phyloP scores from a whole-genome alignment of 2,113 vertebrate species.

The Chunga burmeisteri region DNA sequence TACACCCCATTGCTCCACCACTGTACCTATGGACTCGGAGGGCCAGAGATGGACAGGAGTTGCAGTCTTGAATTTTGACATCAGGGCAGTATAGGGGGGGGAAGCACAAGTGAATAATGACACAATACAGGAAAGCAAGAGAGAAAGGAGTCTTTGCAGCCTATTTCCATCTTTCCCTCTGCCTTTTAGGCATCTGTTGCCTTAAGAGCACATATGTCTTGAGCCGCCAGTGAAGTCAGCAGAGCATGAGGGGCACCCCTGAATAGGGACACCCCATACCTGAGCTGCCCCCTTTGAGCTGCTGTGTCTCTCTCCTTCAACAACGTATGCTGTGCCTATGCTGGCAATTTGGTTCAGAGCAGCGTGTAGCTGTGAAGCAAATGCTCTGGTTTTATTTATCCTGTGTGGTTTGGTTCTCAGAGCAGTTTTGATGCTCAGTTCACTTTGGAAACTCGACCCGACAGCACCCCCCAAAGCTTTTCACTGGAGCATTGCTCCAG shows the following conservation, averaged over 20 bases:
- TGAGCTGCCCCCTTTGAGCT: not conserved
- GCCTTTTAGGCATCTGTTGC: not conserved
- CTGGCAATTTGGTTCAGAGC: not conserved
- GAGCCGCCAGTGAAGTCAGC: not conserved
- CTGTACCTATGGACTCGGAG: not conserved
- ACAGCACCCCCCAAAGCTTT: not conserved
- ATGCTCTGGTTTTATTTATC: not conserved
- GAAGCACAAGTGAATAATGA: not conserved
- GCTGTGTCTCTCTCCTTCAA: not conserved
- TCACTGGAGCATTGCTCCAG: not conserved
- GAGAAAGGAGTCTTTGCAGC: not conserved
- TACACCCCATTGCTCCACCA: not conserved
- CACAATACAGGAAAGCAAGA: not conserved
- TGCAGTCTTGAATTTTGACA: not conserved
- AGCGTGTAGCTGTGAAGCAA: not conserved
- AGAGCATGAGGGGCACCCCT: not conserved
- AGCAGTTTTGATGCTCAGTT: not conserved
- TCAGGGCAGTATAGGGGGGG: not conserved
- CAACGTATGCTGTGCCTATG: accelerated
- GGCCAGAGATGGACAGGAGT: not conserved
- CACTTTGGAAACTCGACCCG: not conserved
- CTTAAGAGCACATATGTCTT: not conserved
- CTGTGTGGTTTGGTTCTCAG: not conserved
- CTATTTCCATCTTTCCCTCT: not conserved
- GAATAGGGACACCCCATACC: not conserved